These are phyloP conservation scores for Drosophila pseudoananassae DNA, from an alignment of 1,140 invertebrate genomes.

Conservation along the genomic window DNA sequence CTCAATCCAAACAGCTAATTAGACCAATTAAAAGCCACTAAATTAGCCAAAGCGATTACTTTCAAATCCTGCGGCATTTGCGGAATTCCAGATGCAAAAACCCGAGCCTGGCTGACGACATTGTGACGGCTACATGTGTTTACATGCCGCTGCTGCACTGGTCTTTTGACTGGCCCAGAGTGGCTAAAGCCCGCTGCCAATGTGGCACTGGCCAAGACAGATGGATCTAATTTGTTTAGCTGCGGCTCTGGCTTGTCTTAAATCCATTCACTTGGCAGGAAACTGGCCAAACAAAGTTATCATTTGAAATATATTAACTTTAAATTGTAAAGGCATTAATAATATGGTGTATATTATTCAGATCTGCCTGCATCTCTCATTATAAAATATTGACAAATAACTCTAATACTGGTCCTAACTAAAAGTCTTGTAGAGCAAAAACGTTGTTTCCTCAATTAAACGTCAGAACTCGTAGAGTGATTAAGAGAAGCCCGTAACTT, in stretches of 20 bases:
- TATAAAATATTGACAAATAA: neutral
- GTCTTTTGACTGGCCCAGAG: conserved; percentile 7
- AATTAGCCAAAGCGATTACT: conserved; percentile 42
- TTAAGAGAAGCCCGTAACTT: conserved; percentile 6
- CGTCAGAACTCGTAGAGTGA: conserved; percentile 15
- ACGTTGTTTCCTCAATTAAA: conserved; percentile 23
- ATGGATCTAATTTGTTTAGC: conserved; percentile 40
- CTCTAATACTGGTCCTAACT: neutral
- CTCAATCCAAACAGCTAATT: conserved; percentile 27
- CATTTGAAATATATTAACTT: neutral
- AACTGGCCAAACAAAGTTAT: conserved; percentile 1
- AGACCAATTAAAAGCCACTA: conserved; percentile 38
- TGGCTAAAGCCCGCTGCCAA: conserved; percentile 2
- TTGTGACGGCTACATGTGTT: conserved; percentile 65
- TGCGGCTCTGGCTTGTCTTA: conserved; percentile 4
- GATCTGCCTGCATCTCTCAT: neutral
- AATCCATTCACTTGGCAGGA: conserved; percentile 1
- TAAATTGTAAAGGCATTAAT: neutral
- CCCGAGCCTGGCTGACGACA: conserved; percentile 40
- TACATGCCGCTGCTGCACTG: conserved; percentile 19
- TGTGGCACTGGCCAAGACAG: conserved; percentile 22
- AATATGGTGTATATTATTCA: neutral
- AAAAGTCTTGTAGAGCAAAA: neutral
- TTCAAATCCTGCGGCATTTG: conserved; percentile 34
- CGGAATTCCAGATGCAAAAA: conserved; percentile 48